Base-by-base conservation (phyloP, 2,113 vertebrate genomes). In the Petroica traversi region DNA sequence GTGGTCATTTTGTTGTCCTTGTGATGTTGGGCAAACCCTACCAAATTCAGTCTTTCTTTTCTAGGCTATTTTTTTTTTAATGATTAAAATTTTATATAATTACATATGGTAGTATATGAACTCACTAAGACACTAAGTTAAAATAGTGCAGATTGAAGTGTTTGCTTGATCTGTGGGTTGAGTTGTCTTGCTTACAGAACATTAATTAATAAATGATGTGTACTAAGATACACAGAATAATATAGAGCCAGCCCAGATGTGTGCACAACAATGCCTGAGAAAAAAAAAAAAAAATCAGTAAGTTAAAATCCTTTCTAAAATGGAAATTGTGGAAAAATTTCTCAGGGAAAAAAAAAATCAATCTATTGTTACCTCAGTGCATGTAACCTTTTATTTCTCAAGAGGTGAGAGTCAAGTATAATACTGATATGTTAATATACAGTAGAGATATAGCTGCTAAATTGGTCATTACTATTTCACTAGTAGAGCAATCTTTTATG, bases 21-120 rank as follows among this genome's bases (percentile, higher is more conserved):
- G 0, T 63, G 11, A 12, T 29, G 11, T 2, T 48, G 22, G 24
- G 14, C 19, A 69, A 51, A 24, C 2, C 8, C 17, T 29, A 61
- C 3, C 9, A 76, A 76, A 34, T 4, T 58, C 36, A 38, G 6
- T 12, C 38, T 73, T 84, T 14, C 13, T 20, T n/a, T 74, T 41
- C 14, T 13, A 45, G 16, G 17, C 31, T 13, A 20, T 12, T 34
- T 6, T 11, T 52, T 54, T 12, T 57, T 51, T 8, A 6, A 72
- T 14, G 1, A 20, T 38, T 59, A 43, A 33, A 80, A 31, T 48
- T 1, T 6, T 54, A 11, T 41, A 34, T 45, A 29, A 54, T 34
- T 66, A 12, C 12, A 31, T 8, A 2, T 8, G 14, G 12, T 40
- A 25, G 31, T 34, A 88, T 58, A 43, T 52, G 34, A 88, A 40